These are phyloP conservation scores for Archips crataeganus DNA, from an alignment of 2,888 invertebrate species.

Conservation along the genomic window DNA sequence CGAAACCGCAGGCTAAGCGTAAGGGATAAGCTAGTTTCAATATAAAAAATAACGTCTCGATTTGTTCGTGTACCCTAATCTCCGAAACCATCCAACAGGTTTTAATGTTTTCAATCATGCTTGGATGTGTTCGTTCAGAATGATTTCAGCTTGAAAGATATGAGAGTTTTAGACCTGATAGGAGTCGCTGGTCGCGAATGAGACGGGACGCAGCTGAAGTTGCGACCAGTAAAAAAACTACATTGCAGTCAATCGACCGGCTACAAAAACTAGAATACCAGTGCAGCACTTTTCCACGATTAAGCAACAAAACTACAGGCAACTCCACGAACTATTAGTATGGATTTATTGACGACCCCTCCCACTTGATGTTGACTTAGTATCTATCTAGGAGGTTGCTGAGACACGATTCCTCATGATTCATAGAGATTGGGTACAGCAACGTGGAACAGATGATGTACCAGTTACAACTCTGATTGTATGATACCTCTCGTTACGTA, in stretches of 20 bases:
- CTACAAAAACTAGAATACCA: not conserved
- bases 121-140: too few relatives aligned
- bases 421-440: conserved; percentile 12
- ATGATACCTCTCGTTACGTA: not conserved
- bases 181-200: too few relatives aligned
- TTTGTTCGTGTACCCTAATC: too few relatives aligned
- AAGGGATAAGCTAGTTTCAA: too few relatives aligned
- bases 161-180: too few relatives aligned
- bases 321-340: conserved; percentile 38
- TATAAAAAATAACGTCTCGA: too few relatives aligned
- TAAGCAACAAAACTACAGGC: conserved; percentile 35
- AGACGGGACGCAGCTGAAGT: too few relatives aligned
- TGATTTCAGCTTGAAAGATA: too few relatives aligned
- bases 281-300: conserved; percentile 28
- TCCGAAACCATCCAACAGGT: too few relatives aligned
- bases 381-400: conserved; percentile 43
- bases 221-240: not conserved
- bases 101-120: too few relatives aligned
- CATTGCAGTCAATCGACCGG: not conserved
- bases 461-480: conserved; percentile 10
- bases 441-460: conserved; percentile 30
- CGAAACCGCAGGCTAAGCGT: too few relatives aligned
- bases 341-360: conserved; percentile 58
- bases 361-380: conserved; percentile 45
- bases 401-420: conserved; percentile 38